Base-by-base conservation (phyloP, 2,113 vertebrate genomes). In the Prunella fulvescens region DNA sequence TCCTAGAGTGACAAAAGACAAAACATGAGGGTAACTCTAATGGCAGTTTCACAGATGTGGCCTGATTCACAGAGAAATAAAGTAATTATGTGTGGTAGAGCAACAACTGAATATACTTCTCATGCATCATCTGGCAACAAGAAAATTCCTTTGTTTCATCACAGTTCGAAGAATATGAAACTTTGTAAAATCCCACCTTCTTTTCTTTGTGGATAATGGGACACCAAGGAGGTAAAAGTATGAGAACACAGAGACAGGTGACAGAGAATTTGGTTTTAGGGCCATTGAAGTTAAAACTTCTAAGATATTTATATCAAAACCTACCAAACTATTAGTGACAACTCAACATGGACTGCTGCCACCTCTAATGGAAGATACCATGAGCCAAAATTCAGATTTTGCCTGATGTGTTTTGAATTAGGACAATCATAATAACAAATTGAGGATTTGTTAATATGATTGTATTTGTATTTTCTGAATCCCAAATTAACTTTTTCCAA, bases 371-470 rank as follows among this genome's bases (percentile, higher is more conserved):
- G 19, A 88, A 72, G 20, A 40, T 9, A 51, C 2, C 9, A 11
- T 7, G 13, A 79, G 25, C 6, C 29, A 92, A 48, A 83, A 51
- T 86, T 77, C 31, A 39, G 5, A 73, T 91, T 81, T 65, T 65
- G 7, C 13, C 24, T 65, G 35, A 20, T 0, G 0, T 35, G 19
- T 19, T 81, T 89, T 84, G 23, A 53, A 86, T 86, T 20, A 67
- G 17, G 8, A 47, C 14, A 50, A 12, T 47, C 33, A 11, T 47
- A 71, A 24, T 37, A 81, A 56, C 3, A 58, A 81, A 60, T 6
- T 0, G 1, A 50, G 3, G 19, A 14, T 51, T 37, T 37, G 37
- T 37, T 37, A 37, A 37, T 37, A 37, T 37, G 37, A 9, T 37
- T 37, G 37, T 37, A 37, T 37, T 37, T 37, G 53, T 24, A 0